Evolutionary conservation across 2,113 vertebrate genomes (phyloP).

Genomic region (Arizona elegans): DNA sequence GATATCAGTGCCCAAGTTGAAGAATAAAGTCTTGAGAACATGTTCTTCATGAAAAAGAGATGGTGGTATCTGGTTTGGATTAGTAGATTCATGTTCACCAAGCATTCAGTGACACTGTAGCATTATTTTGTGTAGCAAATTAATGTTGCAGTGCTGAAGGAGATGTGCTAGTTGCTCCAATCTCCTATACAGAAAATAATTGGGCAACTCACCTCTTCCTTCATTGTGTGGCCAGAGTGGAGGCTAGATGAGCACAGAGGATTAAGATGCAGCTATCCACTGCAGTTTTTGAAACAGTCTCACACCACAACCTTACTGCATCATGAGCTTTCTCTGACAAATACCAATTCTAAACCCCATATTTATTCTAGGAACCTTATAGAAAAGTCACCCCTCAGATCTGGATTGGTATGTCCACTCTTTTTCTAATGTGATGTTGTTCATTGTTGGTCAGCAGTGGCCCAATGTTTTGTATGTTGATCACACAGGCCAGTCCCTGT

Average conservation of each 20-base stretch:
- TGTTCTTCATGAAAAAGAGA: background rate
- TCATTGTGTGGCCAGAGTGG: background rate
- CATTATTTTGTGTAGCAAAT: background rate
- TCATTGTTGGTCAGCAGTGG: background rate
- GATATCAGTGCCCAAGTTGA: background rate
- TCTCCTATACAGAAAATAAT: background rate
- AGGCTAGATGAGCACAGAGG: background rate
- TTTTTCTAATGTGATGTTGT: background rate
- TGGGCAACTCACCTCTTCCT: background rate
- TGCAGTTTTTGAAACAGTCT: background rate
- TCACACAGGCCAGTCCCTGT: background rate
- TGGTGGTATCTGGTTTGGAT: background rate
- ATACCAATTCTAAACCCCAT: background rate
- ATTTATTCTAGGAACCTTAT: background rate
- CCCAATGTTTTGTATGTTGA: background rate
- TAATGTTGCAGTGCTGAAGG: background rate
- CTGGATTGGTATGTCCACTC: background rate
- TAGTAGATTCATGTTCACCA: background rate
- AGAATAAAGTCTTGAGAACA: background rate
- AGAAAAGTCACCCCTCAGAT: background rate
- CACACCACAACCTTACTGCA: background rate
- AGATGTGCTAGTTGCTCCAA: background rate
- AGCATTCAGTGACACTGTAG: background rate
- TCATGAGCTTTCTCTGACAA: background rate
- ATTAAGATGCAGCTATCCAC: background rate